Evolutionary conservation across 2,113 vertebrate genomes (phyloP).

Genomic region (Solea solea): DNA sequence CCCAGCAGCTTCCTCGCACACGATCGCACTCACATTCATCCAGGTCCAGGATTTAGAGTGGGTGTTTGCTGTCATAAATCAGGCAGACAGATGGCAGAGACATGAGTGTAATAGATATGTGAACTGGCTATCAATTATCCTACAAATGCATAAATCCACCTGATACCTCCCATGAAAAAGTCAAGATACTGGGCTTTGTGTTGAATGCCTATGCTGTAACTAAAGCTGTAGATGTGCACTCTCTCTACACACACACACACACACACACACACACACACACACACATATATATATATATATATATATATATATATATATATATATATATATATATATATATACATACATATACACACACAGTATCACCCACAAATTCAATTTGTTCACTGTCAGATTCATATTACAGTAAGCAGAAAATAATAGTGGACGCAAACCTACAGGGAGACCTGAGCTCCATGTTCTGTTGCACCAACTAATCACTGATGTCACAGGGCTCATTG

Average conservation of each 20-base stretch:
- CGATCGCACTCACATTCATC: background rate
- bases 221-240: background rate
- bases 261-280: too few species aligned
- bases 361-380: conserved; percentile 3
- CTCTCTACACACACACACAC: too few species aligned
- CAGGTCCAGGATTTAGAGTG: background rate
- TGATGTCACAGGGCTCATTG: conserved; percentile 13
- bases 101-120: conserved; percentile 28
- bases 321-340: background rate
- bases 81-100: conserved; percentile 14
- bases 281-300: too few species aligned
- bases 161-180: conserved; percentile 14
- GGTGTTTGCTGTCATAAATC: conserved; percentile 9
- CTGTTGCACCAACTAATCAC: conserved; percentile 20
- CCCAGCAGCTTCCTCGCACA: background rate
- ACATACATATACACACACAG: background rate
- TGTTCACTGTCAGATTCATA: conserved; percentile 26
- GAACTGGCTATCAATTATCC: conserved; percentile 22
- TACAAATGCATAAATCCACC: conserved; percentile 8
- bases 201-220: conserved; percentile 18
- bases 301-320: background rate
- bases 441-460: conserved; percentile 10
- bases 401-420: conserved; percentile 22
- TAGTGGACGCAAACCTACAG: conserved; percentile 10
- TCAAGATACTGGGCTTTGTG: conserved; percentile 8